A percentile compares a stretch with the other conserved stretches of the same genome.
Conservation (phyloP, 2,888 invertebrate genomes). For the Acheta domesticus region DNA sequence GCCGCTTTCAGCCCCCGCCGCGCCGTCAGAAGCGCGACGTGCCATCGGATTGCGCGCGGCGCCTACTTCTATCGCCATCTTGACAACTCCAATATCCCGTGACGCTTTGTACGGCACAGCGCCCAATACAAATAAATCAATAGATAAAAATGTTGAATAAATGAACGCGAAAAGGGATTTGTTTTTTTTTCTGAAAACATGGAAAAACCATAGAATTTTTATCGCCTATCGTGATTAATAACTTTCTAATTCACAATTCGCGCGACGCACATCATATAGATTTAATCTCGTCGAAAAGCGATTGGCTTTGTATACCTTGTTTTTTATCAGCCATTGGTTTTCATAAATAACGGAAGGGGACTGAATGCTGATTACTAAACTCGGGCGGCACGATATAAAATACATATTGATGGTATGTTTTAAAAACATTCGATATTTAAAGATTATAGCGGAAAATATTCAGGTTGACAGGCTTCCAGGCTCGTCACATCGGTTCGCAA, state of each 20-base stretch:
- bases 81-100: constrained; percentile 10
- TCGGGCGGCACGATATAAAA: not conserved
- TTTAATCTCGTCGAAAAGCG: not conserved
- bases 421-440: constrained; percentile 1
- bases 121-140: constrained; percentile 1
- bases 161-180: constrained; percentile 18
- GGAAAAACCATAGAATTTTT: constrained; percentile 10
- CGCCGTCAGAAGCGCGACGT: too few species aligned
- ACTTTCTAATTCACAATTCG: constrained; percentile 18
- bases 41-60: too few species aligned
- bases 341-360: constrained; percentile 18
- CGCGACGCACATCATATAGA: constrained; percentile 3
- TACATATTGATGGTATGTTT: constrained; percentile 18
- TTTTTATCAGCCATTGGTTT: constrained; percentile 1
- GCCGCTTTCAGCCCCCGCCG: too few species aligned
- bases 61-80: constrained; percentile 5
- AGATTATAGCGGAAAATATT: constrained; percentile 18
- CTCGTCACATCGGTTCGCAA: not conserved
- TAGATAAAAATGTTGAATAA: constrained; percentile 7
- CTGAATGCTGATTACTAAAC: constrained; percentile 6
- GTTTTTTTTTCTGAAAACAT: not conserved
- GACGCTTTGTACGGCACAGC: not conserved
- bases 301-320: constrained; percentile 11
- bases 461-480: constrained; percentile 1
- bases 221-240: constrained; percentile 18